Conservation (phyloP, 2,797 vertebrate genomes). For the Heterohyrax brucei region DNA sequence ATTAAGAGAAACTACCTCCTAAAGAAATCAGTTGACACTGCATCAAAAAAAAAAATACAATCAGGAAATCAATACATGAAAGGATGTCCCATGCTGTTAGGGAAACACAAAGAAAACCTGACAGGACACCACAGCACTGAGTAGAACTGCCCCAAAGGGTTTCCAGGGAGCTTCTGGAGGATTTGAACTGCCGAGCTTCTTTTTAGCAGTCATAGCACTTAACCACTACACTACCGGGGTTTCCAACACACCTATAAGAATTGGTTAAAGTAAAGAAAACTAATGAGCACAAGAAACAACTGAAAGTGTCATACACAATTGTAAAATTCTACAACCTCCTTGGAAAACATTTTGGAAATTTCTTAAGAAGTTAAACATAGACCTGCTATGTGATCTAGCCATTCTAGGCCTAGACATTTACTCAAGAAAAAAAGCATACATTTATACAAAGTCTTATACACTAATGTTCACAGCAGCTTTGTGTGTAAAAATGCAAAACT, state of each 20-base stretch:
- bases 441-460: neutral
- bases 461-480: neutral
- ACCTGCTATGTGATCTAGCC: neutral
- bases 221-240: too few relatives aligned
- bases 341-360: too few relatives aligned
- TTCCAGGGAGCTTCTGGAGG: too few relatives aligned
- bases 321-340: too few relatives aligned
- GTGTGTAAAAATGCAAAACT: neutral
- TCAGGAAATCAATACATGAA: neutral
- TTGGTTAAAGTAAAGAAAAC: neutral
- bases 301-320: too few relatives aligned
- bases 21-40: neutral
- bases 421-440: neutral
- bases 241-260: neutral
- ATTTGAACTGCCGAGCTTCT: too few relatives aligned
- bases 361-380: neutral
- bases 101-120: neutral
- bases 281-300: too few relatives aligned
- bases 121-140: neutral
- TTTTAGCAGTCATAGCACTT: too few relatives aligned
- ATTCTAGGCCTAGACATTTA: neutral
- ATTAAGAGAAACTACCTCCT: neutral
- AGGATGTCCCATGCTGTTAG: neutral
- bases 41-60: neutral
- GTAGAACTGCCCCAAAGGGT: too few relatives aligned